Conservation (phyloP, 1,140 invertebrate genomes). For the Danaus plexippus region DNA sequence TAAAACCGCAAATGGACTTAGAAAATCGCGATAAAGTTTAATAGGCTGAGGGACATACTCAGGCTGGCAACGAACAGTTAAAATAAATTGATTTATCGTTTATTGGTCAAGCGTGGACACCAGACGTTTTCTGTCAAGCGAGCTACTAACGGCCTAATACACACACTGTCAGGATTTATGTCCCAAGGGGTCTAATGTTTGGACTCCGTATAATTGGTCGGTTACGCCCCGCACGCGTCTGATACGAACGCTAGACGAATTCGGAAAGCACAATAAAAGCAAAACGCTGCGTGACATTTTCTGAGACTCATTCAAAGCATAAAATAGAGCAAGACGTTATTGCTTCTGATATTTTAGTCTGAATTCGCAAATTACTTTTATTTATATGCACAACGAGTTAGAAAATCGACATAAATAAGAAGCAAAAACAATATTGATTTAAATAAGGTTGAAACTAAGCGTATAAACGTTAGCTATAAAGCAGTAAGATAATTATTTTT, state of each 20-base stretch:
- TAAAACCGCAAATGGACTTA: constrained; percentile 33
- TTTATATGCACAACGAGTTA: too few species aligned
- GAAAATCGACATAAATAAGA: too few species aligned
- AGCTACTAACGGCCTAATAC: too few species aligned
- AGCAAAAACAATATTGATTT: too few species aligned
- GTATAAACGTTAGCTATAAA: too few species aligned
- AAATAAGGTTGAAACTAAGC: too few species aligned
- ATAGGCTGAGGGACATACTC: constrained; percentile 27
- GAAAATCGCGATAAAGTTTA: constrained; percentile 33
- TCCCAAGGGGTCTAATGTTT: too few species aligned
- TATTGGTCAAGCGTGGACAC: constrained; percentile 26
- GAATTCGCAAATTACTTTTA: too few species aligned
- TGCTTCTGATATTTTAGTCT: too few species aligned
- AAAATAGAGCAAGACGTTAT: too few species aligned
- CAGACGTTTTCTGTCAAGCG: constrained; percentile 24
- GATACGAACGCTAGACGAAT: constrained; percentile 13
- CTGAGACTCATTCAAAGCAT: neutral
- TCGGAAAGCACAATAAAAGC: constrained; percentile 12
- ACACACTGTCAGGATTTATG: too few species aligned
- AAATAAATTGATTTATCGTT: constrained; percentile 40
- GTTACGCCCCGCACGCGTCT: constrained; percentile 19
- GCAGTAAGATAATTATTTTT: too few species aligned
- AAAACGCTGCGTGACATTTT: constrained; percentile 10
- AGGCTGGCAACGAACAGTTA: constrained; percentile 27
- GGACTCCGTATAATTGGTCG: constrained; percentile 23